These are phyloP conservation scores for Xylocampa areola DNA, from an alignment of 2,888 invertebrate genomes.

Conservation along the genomic window DNA sequence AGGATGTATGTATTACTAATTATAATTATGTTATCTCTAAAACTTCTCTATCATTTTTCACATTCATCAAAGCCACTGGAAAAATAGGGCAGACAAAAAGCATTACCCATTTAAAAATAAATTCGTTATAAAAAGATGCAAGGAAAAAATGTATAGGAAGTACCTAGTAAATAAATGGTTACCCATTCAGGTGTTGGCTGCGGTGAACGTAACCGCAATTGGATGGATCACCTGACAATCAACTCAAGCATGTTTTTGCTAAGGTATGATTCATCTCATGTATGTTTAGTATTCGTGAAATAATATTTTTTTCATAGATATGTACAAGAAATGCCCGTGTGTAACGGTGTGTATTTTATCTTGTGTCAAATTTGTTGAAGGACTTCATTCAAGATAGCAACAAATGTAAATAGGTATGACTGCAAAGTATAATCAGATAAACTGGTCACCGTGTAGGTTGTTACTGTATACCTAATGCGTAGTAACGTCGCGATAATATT, in stretches of 20 bases:
- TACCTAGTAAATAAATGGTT: conserved; percentile 12
- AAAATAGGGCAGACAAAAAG: background rate
- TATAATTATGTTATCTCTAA: too few relatives aligned
- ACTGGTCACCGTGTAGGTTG: too few relatives aligned
- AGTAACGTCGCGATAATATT: too few relatives aligned
- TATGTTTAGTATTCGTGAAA: background rate
- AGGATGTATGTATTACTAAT: conserved; percentile 80
- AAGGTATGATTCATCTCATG: conserved; percentile 12
- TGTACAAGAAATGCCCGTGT: too few relatives aligned
- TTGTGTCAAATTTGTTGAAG: too few relatives aligned
- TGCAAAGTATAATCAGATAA: too few relatives aligned
- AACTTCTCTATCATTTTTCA: conserved; percentile 4
- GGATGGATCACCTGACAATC: conserved; percentile 9
- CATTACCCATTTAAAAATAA: background rate
- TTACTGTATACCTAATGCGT: too few relatives aligned
- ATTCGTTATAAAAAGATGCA: background rate
- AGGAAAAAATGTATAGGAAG: background rate
- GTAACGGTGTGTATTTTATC: background rate
- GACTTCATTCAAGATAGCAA: too few relatives aligned
- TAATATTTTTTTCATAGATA: too few relatives aligned
- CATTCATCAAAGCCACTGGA: background rate
- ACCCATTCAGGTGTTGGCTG: conserved; percentile 9
- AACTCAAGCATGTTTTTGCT: conserved; percentile 9
- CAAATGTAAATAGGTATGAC: too few relatives aligned
- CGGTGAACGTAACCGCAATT: conserved; percentile 4